These are phyloP conservation scores for Sciaenops ocellatus DNA, from an alignment of 2,797 vertebrate genomes.

Conservation along the genomic window DNA sequence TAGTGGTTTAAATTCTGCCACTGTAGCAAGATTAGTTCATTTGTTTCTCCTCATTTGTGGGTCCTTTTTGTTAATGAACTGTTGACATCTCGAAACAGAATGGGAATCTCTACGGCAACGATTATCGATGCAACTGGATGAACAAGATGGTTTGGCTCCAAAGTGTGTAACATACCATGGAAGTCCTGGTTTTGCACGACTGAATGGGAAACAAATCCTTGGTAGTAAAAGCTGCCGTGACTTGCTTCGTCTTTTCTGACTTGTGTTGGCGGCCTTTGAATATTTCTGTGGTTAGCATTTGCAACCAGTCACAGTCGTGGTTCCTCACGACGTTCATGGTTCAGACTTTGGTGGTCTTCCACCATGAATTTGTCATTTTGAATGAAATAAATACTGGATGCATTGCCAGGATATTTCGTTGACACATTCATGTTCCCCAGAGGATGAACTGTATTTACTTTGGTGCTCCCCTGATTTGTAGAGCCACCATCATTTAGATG, in stretches of 20 bases:
- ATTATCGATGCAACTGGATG: too few species aligned
- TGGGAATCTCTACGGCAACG: too few species aligned
- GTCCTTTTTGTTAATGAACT: not conserved
- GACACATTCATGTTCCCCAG: not conserved
- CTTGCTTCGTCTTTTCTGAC: too few species aligned
- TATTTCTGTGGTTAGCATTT: too few species aligned
- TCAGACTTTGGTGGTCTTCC: not conserved
- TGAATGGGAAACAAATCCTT: too few species aligned
- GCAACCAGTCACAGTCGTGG: too few species aligned
- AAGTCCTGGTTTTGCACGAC: too few species aligned
- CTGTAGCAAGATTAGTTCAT: not conserved
- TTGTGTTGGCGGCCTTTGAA: too few species aligned
- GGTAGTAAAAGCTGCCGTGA: too few species aligned
- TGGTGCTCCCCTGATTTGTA: too few species aligned
- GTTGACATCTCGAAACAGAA: not conserved
- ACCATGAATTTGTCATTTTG: not conserved
- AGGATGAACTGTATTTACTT: not conserved
- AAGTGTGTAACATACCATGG: too few species aligned
- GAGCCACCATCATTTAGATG: too few species aligned
- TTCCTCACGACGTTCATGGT: not conserved
- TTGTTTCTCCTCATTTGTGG: not conserved
- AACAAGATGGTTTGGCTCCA: not conserved
- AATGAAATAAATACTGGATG: not conserved
- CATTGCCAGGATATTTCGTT: not conserved
- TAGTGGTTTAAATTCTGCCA: not conserved